Evolutionary conservation across 2,113 vertebrate genomes (phyloP).

Genomic region (Cricetomys ansorgei): DNA sequence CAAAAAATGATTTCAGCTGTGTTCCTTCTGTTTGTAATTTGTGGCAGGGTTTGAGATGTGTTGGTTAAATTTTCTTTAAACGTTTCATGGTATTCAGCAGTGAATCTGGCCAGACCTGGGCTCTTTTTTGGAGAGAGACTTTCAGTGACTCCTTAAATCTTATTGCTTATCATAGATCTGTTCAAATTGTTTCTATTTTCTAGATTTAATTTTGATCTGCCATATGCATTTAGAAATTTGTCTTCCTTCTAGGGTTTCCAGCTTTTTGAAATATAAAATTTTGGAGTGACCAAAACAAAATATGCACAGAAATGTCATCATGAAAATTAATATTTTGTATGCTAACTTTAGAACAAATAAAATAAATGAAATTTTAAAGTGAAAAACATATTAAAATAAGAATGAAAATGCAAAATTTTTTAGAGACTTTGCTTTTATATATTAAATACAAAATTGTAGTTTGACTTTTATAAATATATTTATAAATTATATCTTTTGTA

Average conservation of each 20-base stretch:
- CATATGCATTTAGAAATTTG: background rate
- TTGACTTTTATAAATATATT: background rate
- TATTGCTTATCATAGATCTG: background rate
- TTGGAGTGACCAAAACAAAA: background rate
- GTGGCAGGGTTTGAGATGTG: background rate
- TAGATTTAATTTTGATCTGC: background rate
- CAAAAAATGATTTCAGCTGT: background rate
- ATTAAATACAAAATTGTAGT: background rate
- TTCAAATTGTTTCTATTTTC: background rate
- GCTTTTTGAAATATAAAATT: background rate
- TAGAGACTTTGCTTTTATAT: background rate
- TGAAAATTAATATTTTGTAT: background rate
- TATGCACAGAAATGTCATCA: background rate
- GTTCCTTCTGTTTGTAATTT: background rate
- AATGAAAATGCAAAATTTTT: background rate
- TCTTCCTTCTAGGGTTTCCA: background rate
- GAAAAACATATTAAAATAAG: background rate
- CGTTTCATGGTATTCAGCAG: background rate
- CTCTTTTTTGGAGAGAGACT: background rate
- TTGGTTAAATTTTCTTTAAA: background rate
- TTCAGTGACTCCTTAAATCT: background rate
- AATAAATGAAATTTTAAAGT: background rate
- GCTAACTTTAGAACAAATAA: background rate
- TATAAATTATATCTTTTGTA: background rate
- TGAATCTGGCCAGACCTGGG: background rate